These are phyloP conservation scores for Cotesia glomerata DNA, from an alignment of 1,140 invertebrate genomes.

Conservation along the genomic window DNA sequence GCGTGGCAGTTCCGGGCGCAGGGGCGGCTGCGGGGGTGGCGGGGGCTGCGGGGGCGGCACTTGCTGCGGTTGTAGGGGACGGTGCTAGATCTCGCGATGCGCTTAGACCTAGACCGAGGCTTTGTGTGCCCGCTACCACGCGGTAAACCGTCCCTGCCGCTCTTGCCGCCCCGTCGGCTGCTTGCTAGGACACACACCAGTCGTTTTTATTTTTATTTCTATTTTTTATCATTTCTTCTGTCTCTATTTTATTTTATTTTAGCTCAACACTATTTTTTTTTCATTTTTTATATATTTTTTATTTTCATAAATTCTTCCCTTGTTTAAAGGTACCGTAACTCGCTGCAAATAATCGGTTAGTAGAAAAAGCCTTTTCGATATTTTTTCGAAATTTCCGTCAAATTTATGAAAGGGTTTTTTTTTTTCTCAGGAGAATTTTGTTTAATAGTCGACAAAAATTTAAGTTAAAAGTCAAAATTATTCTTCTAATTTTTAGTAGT, in stretches of 20 bases:
- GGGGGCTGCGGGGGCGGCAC: constrained; percentile 49
- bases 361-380: background rate
- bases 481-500: too few species aligned
- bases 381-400: background rate
- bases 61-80: constrained; percentile 62
- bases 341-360: constrained; percentile 6
- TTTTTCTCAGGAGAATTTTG: too few species aligned
- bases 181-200: constrained; percentile 66
- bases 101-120: constrained; percentile 73
- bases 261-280: background rate
- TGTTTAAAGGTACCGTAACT: background rate
- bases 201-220: constrained; percentile 33
- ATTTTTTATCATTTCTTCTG: constrained; percentile 6
- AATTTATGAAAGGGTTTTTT: too few species aligned
- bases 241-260: constrained; percentile 23
- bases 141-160: constrained; percentile 78
- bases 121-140: constrained; percentile 78
- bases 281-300: background rate
- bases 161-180: constrained; percentile 77
- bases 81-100: constrained; percentile 69
- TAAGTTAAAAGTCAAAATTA: too few species aligned
- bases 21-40: constrained; percentile 47
- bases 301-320: background rate
- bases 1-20: constrained; percentile 54
- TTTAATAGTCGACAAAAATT: too few species aligned